phyloP scores from a whole-genome alignment of 92 coral and sea anemone genomes.

The Parazoanthus atlanticus region DNA sequence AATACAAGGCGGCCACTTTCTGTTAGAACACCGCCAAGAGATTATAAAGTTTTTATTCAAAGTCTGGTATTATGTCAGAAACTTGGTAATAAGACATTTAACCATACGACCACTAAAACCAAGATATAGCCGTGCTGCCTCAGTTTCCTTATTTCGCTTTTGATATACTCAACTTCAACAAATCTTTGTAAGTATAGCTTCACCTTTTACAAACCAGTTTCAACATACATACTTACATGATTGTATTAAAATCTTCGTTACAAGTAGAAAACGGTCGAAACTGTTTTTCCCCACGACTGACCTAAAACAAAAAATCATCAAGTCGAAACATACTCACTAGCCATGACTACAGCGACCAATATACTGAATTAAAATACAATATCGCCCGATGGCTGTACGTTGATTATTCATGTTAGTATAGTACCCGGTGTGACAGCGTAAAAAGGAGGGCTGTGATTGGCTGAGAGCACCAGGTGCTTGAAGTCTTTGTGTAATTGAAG shows the following conservation, averaged over 20 bases:
- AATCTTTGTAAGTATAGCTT: neutral
- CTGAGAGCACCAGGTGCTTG: constrained; percentile 24
- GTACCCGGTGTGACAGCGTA: neutral
- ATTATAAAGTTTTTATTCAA: neutral
- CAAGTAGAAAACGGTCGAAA: neutral
- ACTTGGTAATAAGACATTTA: neutral
- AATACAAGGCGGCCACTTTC: neutral
- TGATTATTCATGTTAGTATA: constrained; percentile 21
- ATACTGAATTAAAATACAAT: constrained; percentile 31
- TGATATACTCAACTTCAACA: neutral
- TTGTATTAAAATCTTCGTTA: neutral
- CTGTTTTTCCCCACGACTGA: neutral
- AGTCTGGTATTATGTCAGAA: neutral
- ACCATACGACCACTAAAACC: neutral
- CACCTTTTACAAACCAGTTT: neutral
- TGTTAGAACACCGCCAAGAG: neutral
- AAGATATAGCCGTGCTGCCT: no score
- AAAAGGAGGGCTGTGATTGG: constrained; percentile 27
- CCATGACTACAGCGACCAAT: constrained; percentile 18
- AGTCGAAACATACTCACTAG: neutral
- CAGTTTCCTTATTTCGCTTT: neutral
- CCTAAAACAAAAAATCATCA: constrained; percentile 2
- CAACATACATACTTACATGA: constrained; percentile 6
- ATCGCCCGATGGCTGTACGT: neutral
- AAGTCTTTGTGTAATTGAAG: neutral